Conservation (phyloP, 2,113 vertebrate genomes). For the Ammospiza nelsoni region DNA sequence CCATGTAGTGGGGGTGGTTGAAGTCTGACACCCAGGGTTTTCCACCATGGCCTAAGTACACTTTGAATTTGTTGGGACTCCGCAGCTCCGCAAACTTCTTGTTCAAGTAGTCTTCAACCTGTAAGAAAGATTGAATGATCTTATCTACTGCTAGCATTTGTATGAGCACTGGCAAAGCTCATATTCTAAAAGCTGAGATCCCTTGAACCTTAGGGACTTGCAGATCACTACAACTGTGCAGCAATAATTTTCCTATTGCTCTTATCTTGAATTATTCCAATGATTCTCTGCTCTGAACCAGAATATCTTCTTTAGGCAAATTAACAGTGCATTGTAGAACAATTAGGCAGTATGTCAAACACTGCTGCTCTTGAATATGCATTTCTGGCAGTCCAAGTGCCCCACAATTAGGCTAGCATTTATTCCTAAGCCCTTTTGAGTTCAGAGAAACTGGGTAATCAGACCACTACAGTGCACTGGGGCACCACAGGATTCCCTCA, state of each 20-base stretch:
- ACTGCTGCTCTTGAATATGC: neutral
- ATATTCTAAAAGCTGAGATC: neutral
- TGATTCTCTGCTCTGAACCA: neutral
- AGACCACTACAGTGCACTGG: neutral
- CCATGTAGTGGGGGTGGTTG: slow-evolving; percentile 94
- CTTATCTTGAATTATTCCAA: neutral
- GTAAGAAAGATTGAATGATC: neutral
- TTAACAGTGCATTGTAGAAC: neutral
- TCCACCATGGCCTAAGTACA: slow-evolving; percentile 86
- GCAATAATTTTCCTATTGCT: neutral
- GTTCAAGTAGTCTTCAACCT: slow-evolving; percentile 86
- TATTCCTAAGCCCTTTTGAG: neutral
- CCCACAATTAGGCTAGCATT: neutral
- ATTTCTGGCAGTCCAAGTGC: neutral
- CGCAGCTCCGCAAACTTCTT: slow-evolving; percentile 84
- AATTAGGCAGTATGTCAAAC: neutral
- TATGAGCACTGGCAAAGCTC: neutral
- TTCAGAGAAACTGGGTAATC: neutral
- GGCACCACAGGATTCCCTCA: neutral
- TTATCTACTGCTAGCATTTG: neutral
- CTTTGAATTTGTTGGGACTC: slow-evolving; percentile 91
- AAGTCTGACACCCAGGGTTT: slow-evolving; percentile 97
- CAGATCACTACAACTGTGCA: neutral
- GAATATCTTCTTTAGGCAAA: neutral
- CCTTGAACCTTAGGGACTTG: neutral